Evolutionary conservation across 1,140 invertebrate genomes (phyloP).

Genomic region (Mizuhopecten yessoensis): DNA sequence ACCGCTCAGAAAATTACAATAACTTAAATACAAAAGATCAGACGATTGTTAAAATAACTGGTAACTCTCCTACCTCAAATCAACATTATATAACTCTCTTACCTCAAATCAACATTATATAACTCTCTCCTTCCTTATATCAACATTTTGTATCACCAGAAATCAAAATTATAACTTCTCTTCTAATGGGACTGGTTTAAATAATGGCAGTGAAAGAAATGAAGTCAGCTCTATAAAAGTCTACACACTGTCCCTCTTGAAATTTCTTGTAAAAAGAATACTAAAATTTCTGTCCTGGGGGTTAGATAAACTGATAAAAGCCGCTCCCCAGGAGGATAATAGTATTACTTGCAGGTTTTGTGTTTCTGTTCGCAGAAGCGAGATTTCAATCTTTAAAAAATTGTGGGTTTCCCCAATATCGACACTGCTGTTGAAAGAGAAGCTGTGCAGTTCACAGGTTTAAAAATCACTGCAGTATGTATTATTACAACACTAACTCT

Average conservation of each 20-base stretch:
- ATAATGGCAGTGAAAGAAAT: neutral
- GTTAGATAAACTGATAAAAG: neutral
- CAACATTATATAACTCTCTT: neutral
- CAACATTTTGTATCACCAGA: too few species aligned
- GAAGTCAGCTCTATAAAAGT: neutral
- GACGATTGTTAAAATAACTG: too few species aligned
- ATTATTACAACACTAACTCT: neutral
- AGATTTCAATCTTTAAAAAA: neutral
- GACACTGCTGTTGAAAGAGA: neutral
- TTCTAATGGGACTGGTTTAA: neutral
- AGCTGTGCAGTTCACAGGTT: neutral
- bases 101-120: neutral
- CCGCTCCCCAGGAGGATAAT: neutral
- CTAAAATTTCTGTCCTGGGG: neutral
- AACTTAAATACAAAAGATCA: too few species aligned
- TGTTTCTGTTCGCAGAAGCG: neutral
- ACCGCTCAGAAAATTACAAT: too few species aligned
- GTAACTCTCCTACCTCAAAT: neutral
- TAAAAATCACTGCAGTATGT: neutral
- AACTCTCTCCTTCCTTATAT: neutral
- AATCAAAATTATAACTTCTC: neutral
- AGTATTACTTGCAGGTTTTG: conserved; percentile 10
- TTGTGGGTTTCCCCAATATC: neutral
- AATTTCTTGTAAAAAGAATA: neutral
- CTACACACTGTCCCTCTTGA: neutral